Evolutionary conservation across 2,113 vertebrate genomes (phyloP).

Genomic region (Platysteira castanea): DNA sequence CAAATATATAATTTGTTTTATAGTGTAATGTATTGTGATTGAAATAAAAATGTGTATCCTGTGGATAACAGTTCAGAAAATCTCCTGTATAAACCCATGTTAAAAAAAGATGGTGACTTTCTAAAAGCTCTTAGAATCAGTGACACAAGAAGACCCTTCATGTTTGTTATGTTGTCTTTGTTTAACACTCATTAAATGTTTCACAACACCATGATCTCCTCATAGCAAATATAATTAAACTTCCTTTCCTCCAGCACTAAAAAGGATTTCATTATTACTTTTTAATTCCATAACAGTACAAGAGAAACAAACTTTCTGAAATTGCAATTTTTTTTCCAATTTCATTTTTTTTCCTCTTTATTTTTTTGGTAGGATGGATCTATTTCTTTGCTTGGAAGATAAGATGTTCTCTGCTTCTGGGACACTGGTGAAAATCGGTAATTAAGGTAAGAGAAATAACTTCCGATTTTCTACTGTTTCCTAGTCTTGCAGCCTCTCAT

Average conservation of each 20-base stretch:
- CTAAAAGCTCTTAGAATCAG: background rate
- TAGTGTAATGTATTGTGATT: background rate
- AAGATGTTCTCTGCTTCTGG: background rate
- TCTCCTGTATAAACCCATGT: background rate
- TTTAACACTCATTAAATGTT: background rate
- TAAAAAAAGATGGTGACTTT: background rate
- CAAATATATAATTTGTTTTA: background rate
- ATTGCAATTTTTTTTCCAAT: background rate
- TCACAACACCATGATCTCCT: background rate
- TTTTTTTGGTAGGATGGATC: slow-evolving; percentile 38
- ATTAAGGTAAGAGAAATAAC: slow-evolving; percentile 62
- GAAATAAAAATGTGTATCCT: background rate
- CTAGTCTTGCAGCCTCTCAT: background rate
- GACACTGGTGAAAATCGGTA: background rate
- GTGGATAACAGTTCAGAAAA: background rate
- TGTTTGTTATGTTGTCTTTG: background rate
- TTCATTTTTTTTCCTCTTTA: background rate
- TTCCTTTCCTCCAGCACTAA: background rate
- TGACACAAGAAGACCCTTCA: background rate
- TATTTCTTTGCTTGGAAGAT: background rate
- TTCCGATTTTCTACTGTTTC: background rate
- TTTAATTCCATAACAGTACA: background rate
- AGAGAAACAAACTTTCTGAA: background rate
- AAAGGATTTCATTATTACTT: background rate
- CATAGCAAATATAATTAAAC: background rate